Evolutionary conservation across 1,140 invertebrate genomes (phyloP), one percentile per base, ranked within the genome.

Genomic region (Drosophila obscura): DNA sequence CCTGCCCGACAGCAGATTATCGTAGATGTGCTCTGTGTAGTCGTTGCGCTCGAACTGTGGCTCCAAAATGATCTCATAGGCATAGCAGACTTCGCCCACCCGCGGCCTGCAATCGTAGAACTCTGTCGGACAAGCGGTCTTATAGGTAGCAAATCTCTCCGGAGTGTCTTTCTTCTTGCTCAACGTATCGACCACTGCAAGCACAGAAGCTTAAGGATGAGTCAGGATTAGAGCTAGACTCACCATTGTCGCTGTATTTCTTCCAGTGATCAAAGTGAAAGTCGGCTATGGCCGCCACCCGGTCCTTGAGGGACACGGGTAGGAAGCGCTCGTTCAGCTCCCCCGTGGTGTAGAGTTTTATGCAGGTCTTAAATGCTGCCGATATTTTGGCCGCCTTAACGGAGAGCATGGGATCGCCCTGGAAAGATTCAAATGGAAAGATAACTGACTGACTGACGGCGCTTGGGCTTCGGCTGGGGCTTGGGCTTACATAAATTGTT

Each of bases 291-390:
- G 69, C 59, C 0, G 68, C 91, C 63, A 91, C 46, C 4, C 76
- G 80, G 19, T 92, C 92, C 6, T 94, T 95, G 88, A 94, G 95
- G 19, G 94, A 94, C 66, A 93, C 92, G 4, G 97, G 97, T 45
- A 96, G 90, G 41, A 99, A 92, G 83, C 95, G 85, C 79, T 98
- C 93, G 92, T 95, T 94, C 1, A 99, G 92, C 93, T 99, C 98
- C 1, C 95, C 95, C 13, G 92, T 74, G 53, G 94, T 28, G 85
- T 98, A 95, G 73, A 99, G 92, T 73, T 92, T 87, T 62, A 94
- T 94, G 88, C 97, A 97, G 1, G 94, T 94, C 68, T 96, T 94
- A 22, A 98, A 93, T 0, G 97, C 97, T 0, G 95, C 97, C 3
- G 96, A 94, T 73, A 95, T 94, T 92, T 98, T 97, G 0, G 98